Evolutionary conservation across 2,888 invertebrate genomes (phyloP).

Genomic region (Drosophila fulvimacula): DNA sequence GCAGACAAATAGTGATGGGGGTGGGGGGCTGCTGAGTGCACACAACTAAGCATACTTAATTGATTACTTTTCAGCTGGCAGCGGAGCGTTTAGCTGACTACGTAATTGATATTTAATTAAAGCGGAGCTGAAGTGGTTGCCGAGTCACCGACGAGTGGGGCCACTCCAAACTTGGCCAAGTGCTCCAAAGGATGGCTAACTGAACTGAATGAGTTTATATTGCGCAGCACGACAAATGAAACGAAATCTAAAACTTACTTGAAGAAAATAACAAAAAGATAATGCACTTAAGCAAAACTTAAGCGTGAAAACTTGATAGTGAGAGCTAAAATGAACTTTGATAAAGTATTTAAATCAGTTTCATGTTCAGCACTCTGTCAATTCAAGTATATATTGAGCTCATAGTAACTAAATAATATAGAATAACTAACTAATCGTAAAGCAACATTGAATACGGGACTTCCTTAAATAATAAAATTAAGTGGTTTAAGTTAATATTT

Average conservation of each 20-base stretch:
- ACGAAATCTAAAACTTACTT: background rate
- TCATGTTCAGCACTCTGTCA: too few relatives aligned
- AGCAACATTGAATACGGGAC: too few relatives aligned
- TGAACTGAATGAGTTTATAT: constrained; percentile 22
- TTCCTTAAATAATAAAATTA: too few relatives aligned
- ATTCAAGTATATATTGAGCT: too few relatives aligned
- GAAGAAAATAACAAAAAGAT: background rate
- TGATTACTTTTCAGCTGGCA: constrained; percentile 70
- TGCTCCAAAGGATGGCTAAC: constrained; percentile 15
- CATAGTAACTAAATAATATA: too few relatives aligned
- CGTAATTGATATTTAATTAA: constrained; percentile 80
- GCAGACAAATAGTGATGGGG: constrained; percentile 19
- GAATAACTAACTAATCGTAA: too few relatives aligned
- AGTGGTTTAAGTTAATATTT: too few relatives aligned
- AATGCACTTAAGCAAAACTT: background rate
- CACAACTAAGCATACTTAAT: constrained; percentile 68
- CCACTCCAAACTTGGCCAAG: constrained; percentile 35
- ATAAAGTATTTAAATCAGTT: too few relatives aligned
- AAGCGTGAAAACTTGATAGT: too few relatives aligned
- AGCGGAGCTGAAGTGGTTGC: constrained; percentile 68
- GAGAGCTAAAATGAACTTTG: too few relatives aligned
- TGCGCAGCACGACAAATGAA: constrained; percentile 18
- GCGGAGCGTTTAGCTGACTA: constrained; percentile 37
- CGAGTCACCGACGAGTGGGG: constrained; percentile 49
- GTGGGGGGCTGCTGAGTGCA: constrained; percentile 19